Conservation (phyloP, 2,888 invertebrate genomes). For the Camptogramma bilineatum region DNA sequence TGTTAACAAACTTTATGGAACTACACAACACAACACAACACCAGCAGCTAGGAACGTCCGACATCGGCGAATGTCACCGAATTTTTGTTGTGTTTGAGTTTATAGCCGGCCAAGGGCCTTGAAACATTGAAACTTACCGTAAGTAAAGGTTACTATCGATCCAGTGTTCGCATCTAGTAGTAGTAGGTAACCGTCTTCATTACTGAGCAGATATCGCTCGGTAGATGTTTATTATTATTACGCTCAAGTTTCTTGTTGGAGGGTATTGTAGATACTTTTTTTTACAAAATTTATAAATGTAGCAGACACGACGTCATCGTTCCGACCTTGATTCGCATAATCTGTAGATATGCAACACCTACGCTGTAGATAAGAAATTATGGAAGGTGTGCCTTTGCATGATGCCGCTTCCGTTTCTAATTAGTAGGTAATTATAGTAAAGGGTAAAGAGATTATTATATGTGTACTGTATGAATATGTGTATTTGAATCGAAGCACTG, state of each 20-base stretch:
- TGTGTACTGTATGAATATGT: too few species aligned
- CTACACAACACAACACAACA: background rate
- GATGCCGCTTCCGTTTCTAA: background rate
- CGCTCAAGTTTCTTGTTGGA: background rate
- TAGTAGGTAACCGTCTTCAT: background rate
- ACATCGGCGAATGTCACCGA: conserved; percentile 47
- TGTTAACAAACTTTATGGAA: background rate
- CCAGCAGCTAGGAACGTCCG: conserved; percentile 50
- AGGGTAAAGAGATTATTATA: too few species aligned
- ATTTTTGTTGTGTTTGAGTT: conserved; percentile 42
- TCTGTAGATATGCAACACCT: background rate
- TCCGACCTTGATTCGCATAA: conserved; percentile 13
- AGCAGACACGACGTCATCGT: background rate
- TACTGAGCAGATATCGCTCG: background rate
- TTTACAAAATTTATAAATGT: background rate
- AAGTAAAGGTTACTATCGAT: conserved; percentile 1
- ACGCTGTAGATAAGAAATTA: background rate
- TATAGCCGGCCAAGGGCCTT: conserved; percentile 11
- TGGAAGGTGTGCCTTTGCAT: background rate
- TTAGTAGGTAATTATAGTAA: too few species aligned
- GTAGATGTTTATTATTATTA: background rate
- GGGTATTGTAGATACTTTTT: background rate
- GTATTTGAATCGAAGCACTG: too few species aligned
- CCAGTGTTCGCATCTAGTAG: background rate
- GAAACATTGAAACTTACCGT: conserved; percentile 3